Evolutionary conservation across 2,113 vertebrate species (phyloP), one percentile per base, ranked within the genome.

Genomic region (Ahaetulla prasina): DNA sequence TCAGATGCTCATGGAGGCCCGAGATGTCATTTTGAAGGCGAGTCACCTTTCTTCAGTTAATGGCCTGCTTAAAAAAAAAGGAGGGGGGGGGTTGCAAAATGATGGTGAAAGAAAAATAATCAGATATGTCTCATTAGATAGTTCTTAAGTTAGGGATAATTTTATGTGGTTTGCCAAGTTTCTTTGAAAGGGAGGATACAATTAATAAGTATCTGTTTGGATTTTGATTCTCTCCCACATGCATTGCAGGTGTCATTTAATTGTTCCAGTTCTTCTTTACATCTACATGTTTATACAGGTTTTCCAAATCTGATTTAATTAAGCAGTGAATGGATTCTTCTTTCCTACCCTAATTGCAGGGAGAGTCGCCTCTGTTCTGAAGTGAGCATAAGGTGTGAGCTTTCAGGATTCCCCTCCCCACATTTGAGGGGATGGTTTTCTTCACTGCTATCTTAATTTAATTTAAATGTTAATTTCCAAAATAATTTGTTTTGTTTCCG

Each of bases 1-100:
- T 95, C 97, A 97, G 92, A 97, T 98, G 80, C 97, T 99, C 2
- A 99, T 99, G 98, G 98, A 99, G 27, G 98, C 98, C 92, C 98
- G 98, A 96, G 97, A 98, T 50, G 87, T 96, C 16, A 90, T 99
- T 89, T 95, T 99, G 18, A 95, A 96, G 90, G 98, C 98, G 54
- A 91, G 92, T 1, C 35, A 57, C 49, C 35, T 88, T 30, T 2
- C 3, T 57, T 2, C 5, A 35, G 20, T 50, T 45, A 39, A n/a
- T 35, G 22, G 1, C 18, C 11, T 45, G 16, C 87, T 35, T 25
- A 88, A 54, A n/a, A 6, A 8, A 10, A 9, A 4, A 2, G 9
- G 11, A 11, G 4, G 11, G 11, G 27, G 10, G 12, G 4, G 22
- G 16, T 20, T 52, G n/a, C 30, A 88, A 52, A 54, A 54, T 6